phyloP scores from a whole-genome alignment of 2,113 vertebrate species.

The Dasyurus viverrinus region DNA sequence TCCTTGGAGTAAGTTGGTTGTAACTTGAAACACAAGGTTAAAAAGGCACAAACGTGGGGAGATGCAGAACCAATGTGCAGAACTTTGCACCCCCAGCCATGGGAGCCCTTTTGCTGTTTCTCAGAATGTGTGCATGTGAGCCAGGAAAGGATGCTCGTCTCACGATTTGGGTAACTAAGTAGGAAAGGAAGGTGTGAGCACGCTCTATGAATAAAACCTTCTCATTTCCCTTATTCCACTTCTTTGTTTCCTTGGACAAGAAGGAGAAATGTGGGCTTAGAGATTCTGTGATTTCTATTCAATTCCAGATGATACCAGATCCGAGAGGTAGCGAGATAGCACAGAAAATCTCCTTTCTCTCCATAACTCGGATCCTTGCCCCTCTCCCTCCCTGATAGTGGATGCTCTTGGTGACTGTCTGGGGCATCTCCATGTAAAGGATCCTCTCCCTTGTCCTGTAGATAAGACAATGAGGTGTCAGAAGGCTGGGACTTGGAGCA shows the following conservation, averaged over 20 bases:
- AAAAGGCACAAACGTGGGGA: not conserved
- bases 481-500: slow-evolving; percentile 51
- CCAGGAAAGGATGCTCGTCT: not conserved
- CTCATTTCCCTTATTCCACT: not conserved
- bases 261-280: not conserved
- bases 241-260: not conserved
- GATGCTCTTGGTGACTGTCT: not conserved
- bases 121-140: not conserved
- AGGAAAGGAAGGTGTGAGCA: not conserved
- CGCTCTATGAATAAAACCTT: not conserved
- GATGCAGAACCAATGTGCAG: not conserved
- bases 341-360: not conserved
- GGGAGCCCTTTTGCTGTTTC: not conserved
- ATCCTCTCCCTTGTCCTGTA: not conserved
- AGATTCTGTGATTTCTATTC: not conserved
- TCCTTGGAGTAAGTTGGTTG: not conserved
- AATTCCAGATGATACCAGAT: not conserved
- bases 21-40: not conserved
- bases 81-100: not conserved
- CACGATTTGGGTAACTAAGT: not conserved
- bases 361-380: not conserved
- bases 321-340: not conserved
- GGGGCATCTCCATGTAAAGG: not conserved
- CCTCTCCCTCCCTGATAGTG: not conserved
- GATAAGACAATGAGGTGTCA: slow-evolving; percentile 5